Conservation (phyloP, 2,797 vertebrate species). For the Eutrigla gurnardus region DNA sequence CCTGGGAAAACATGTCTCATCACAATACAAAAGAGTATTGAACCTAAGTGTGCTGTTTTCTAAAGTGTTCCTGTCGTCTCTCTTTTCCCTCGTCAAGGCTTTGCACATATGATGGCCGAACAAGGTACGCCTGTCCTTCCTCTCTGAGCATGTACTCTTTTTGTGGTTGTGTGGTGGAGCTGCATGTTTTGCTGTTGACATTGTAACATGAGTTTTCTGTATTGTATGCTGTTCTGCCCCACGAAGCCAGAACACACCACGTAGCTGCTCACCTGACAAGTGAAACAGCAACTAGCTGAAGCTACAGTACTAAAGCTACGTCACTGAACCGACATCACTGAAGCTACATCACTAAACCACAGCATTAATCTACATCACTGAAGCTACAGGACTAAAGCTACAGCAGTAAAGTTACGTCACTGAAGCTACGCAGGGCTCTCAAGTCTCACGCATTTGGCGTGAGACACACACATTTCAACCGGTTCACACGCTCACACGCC, state of each 20-base stretch:
- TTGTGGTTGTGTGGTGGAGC: constrained; percentile 5
- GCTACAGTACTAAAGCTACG: too few relatives aligned
- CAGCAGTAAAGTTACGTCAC: too few relatives aligned
- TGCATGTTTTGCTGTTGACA: constrained; percentile 37
- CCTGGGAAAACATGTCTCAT: constrained; percentile 75
- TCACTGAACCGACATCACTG: too few relatives aligned
- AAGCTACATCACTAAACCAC: too few relatives aligned
- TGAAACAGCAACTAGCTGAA: neutral
- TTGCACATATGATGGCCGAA: constrained; percentile 98
- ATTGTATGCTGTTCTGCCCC: neutral
- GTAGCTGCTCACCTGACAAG: neutral
- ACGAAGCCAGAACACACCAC: neutral
- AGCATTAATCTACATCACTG: too few relatives aligned
- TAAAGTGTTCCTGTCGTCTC: constrained; percentile 56
- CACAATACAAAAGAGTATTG: constrained; percentile 82
- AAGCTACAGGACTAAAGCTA: too few relatives aligned
- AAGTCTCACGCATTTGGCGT: too few relatives aligned
- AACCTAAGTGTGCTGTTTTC: constrained; percentile 58
- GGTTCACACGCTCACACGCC: too few relatives aligned
- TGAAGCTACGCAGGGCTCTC: too few relatives aligned
- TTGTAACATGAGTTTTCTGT: neutral
- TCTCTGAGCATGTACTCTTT: neutral
- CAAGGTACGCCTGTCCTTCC: constrained; percentile 88
- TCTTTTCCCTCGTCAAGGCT: constrained; percentile 84
- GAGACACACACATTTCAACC: too few relatives aligned